A percentile compares a stretch with the other conserved stretches of the same genome.
Conservation (phyloP, 2,888 invertebrate species). For the Drosophila yooni region DNA sequence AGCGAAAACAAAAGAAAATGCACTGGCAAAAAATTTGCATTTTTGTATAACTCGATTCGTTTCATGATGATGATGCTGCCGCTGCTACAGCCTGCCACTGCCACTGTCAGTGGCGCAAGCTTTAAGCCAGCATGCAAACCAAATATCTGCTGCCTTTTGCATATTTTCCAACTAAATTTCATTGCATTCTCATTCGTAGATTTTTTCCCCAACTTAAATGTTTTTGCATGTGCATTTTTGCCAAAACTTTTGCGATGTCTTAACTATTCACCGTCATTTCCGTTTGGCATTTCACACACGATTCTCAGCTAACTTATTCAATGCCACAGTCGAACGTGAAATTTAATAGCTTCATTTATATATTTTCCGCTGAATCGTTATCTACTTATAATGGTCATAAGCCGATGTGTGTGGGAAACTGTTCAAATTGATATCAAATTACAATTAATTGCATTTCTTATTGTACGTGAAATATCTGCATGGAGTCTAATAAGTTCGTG, state of each 20-base stretch:
- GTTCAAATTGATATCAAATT: not conserved
- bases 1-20: slow-evolving; percentile 72
- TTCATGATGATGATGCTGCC: slow-evolving; percentile 42
- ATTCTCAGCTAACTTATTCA: slow-evolving; percentile 7
- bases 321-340: slow-evolving; percentile 12
- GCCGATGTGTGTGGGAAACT: slow-evolving; percentile 11
- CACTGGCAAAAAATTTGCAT: slow-evolving; percentile 69
- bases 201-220: slow-evolving; percentile 18
- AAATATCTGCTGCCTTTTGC: slow-evolving; percentile 39
- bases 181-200: slow-evolving; percentile 31
- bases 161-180: slow-evolving; percentile 48
- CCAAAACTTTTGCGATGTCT: slow-evolving; percentile 15
- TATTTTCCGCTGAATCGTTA: slow-evolving; percentile 4
- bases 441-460: slow-evolving; percentile 2
- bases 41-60: slow-evolving; percentile 48
- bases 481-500: not conserved
- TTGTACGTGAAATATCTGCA: not conserved
- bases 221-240: slow-evolving; percentile 23
- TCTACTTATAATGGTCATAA: slow-evolving; percentile 6
- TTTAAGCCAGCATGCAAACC: slow-evolving; percentile 32
- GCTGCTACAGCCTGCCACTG: not conserved
- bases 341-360: slow-evolving; percentile 11
- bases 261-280: slow-evolving; percentile 37
- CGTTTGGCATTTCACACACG: slow-evolving; percentile 19
- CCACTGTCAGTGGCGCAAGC: slow-evolving; percentile 10